Evolutionary conservation across 35 echinoderm and acorn worm genomes (phyloP), one percentile per base, ranked within the genome.

Genomic region (Chiridota heheva): DNA sequence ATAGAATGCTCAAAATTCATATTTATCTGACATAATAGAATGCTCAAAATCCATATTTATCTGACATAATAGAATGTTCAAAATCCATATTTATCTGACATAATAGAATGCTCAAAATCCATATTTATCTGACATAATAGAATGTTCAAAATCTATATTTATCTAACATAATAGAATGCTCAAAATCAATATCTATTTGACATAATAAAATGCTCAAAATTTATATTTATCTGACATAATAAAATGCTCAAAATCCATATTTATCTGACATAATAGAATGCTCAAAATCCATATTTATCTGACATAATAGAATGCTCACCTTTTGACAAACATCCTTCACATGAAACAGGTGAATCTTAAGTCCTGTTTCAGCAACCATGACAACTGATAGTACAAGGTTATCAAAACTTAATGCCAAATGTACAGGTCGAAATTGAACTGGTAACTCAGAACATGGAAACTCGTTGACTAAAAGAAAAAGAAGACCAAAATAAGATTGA

Each of bases 291-390:
- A 7, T 36, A 30, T 29, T 36, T n/a, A 6, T 20, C 1, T 6
- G 12, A 69, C 2, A 0, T 16, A 1, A 1, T 69, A 3, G 0
- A 7, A 6, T n/a, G 12, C 75, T 40, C 28, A 92, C 90, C 84
- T 83, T 80, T 36, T 69, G 68, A 42, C 36, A 73, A 17, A 92
- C 70, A 41, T 34, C 63, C 46, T 73, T 55, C 39, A 87, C 43
- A 76, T 92, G 84, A 77, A 66, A 92, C 15, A 92, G 70, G 6
- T 81, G 55, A 5, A 92, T 26, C 32, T 56, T 64, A 12, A 92
- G 69, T n/a, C 38, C 31, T 17, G 57, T 83, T 29, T 82, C 84
- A 38, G 67, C 60, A n/a, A 40, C 44, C 17, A 56, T 73, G 67
- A 86, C 66, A 24, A 88, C 85, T 35, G 85, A 88, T 35, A 92